Evolutionary conservation across 1,140 invertebrate genomes (phyloP), one percentile per base, ranked within the genome.

Genomic region (Drosophila kurseongensis): DNA sequence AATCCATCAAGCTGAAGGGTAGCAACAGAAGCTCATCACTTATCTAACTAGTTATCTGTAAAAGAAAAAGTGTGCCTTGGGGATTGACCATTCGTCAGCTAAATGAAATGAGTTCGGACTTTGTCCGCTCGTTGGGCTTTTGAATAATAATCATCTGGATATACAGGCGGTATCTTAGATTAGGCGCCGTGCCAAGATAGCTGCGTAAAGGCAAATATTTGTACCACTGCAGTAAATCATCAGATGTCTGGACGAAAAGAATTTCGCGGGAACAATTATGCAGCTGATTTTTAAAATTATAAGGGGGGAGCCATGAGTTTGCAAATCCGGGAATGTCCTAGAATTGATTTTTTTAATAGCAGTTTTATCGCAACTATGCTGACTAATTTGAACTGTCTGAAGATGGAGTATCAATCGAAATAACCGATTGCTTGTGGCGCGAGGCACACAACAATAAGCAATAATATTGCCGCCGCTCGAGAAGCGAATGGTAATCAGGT

Each of bases 401-500:
- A 1, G 4, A 32, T 18, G 18, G 23, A 52, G 23, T 29, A 18
- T 12, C 2, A 18, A 63, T 60, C 29, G 23, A 23, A 13, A 51
- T 32, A 9, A 63, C 23, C 66, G 12, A 68, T 68, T 23, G 45
- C 16, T 56, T 38, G 41, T 35, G 59, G 35, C 62, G 18, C 32
- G 51, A 35, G 35, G 32, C 38, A 10, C 18, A 14, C 48, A 32
- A 61, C 62, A 78, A 78, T 63, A 54, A 54, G 62, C 74, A 69
- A 75, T 68, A 40, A 27, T 35, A 41, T 48, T 16, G 50, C 50
- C 66, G 7, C 16, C 65, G 13, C 63, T 45, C 14, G 35, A 63
- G 76, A 54, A 58, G 67, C 73, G 78, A 80, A 80, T 85, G 79
- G 63, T 83, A 89, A 86, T 86, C 83, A 86, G 78, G 74, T 85